Base-by-base conservation (phyloP, 1,140 invertebrate genomes). In the Triops longicaudatus region DNA sequence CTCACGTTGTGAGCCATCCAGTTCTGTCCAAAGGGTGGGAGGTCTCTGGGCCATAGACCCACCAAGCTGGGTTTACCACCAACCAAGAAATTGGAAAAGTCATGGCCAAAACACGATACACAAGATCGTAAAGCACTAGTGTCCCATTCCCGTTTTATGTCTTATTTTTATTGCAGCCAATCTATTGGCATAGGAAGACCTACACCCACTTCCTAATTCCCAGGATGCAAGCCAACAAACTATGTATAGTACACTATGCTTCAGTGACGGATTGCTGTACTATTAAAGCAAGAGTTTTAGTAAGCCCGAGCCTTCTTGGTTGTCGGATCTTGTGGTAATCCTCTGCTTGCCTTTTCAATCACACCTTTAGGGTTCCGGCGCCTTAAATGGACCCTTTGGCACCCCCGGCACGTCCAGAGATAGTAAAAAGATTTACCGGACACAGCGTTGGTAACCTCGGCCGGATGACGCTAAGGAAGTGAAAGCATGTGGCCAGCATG, bases 401-500 rank as follows among this genome's bases (percentile, higher is more conserved):
- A 37, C 22, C 50, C 22, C 50, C 14, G 22, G 14, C 50, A 63
- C 50, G 50, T 63, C 50, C 50, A 63, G 14, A 63, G 4, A 63
- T 37, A 37, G 31, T 37, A 22, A 63, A 63, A 22, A 9, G 50
- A 63, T 63, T 63, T 63, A 22, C 50, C 50, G 50, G 50, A 63
- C 50, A 22, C 2, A 17, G 50, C 50, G 14, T 17, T n/a, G 50
- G 31, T 37, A 63, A 63, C 50, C 50, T 63, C 50, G 17, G 50
- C 50, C 50, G 50, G 50, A 63, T 63, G 50, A 63, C 50, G 50
- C 17, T 63, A n/a, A 63, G 50, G 50, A 63, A 63, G 50, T 63
- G 50, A 63, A 63, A 63, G 50, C 50, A 63, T 63, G 50, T 63
- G 50, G 50, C 17, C 50, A 63, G 50, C 50, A 63, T 63, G 50